These are phyloP conservation scores for Gymnorhina tibicen DNA, from an alignment of 2,113 vertebrate genomes.

Conservation along the genomic window DNA sequence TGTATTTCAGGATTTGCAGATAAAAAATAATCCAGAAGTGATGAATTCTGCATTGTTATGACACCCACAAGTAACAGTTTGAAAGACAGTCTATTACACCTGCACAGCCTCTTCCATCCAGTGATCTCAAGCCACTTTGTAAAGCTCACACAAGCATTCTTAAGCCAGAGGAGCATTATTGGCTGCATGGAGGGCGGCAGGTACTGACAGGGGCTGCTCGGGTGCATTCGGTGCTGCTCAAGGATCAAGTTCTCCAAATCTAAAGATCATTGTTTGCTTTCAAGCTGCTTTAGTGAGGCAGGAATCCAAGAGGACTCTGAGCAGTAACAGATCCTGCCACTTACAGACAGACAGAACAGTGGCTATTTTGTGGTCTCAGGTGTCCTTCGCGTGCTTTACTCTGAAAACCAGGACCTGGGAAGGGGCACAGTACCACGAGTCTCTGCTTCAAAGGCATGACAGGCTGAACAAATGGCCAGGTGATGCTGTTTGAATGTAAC, in stretches of 20 bases:
- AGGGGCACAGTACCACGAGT: background rate
- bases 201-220: background rate
- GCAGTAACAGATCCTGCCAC: background rate
- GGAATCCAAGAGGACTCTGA: background rate
- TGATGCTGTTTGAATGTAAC: background rate
- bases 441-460: background rate
- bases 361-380: slow-evolving; percentile 54
- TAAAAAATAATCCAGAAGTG: background rate
- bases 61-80: background rate
- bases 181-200: fast-evolving
- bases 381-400: background rate
- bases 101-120: background rate
- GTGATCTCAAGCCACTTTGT: background rate
- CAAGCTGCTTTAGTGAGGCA: background rate
- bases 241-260: slow-evolving; percentile 46
- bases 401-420: background rate
- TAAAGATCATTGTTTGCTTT: slow-evolving; percentile 44
- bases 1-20: background rate
- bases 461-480: background rate
- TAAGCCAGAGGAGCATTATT: background rate
- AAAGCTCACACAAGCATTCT: background rate
- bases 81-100: background rate
- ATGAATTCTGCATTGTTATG: background rate
- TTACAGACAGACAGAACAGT: slow-evolving; percentile 25
- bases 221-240: fast-evolving